Evolutionary conservation across 1,140 invertebrate genomes (phyloP).

Genomic region (Elysia chlorotica): DNA sequence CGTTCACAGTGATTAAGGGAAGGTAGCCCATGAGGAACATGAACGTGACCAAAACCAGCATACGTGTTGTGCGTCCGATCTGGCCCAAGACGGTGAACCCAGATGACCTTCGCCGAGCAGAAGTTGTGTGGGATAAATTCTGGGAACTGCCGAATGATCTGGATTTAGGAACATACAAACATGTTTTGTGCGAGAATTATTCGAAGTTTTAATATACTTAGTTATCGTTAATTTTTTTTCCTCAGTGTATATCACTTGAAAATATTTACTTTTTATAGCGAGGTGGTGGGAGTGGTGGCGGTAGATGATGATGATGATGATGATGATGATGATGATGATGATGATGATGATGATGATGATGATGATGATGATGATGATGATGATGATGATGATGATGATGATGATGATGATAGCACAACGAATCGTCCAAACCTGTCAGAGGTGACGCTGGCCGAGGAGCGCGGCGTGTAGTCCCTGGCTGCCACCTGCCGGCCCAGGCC

Average conservation of each 20-base stretch:
- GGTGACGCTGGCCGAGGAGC: neutral
- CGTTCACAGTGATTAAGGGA: conserved; percentile 21
- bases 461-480: neutral
- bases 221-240: too few relatives aligned
- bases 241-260: too few relatives aligned
- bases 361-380: too few relatives aligned
- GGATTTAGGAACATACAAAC: neutral
- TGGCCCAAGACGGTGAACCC: neutral
- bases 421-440: neutral
- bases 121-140: neutral
- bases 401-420: too few relatives aligned
- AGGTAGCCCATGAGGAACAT: conserved; percentile 20
- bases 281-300: too few relatives aligned
- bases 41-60: conserved; percentile 24
- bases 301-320: too few relatives aligned
- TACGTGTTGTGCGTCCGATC: conserved; percentile 16
- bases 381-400: too few relatives aligned
- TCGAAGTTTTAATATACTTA: too few relatives aligned
- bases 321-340: too few relatives aligned
- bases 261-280: too few relatives aligned
- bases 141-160: neutral
- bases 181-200: neutral
- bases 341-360: too few relatives aligned
- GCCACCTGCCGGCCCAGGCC: conserved; percentile 22
- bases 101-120: too few relatives aligned